Evolutionary conservation across 2,113 vertebrate species (phyloP).

Genomic region (Atlantisia rogersi): DNA sequence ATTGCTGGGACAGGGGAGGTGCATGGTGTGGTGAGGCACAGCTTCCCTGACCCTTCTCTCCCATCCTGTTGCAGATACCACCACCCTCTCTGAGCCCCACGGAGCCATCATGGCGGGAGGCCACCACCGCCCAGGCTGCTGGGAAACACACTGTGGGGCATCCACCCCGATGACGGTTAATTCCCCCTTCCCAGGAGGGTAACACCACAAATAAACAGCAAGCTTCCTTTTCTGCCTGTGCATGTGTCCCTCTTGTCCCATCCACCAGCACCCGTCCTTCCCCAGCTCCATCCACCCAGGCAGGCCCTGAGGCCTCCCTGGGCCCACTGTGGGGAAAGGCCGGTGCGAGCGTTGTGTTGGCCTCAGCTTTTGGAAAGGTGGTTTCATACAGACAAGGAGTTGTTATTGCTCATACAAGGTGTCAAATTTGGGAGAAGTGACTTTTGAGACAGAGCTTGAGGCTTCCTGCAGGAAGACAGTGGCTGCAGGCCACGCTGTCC

Average conservation of each 20-base stretch:
- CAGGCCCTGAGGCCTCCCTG: background rate
- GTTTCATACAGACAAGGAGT: background rate
- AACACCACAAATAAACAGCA: background rate
- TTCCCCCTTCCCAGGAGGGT: background rate
- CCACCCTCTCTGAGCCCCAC: rapidly evolving
- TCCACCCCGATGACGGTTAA: background rate
- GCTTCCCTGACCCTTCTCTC: background rate
- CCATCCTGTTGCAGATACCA: background rate
- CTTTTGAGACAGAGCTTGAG: background rate
- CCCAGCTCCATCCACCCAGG: rapidly evolving
- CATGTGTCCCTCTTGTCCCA: background rate
- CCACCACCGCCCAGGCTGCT: rapidly evolving
- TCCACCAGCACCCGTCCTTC: background rate
- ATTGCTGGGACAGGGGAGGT: background rate
- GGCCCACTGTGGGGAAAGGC: background rate
- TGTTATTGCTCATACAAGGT: background rate
- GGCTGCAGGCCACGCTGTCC: background rate
- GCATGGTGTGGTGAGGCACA: rapidly evolving
- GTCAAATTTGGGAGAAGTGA: background rate
- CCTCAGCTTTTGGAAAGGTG: background rate
- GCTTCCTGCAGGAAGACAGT: background rate
- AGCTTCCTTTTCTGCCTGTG: background rate
- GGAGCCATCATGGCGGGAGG: background rate
- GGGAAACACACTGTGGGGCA: rapidly evolving
- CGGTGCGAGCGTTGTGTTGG: too few species aligned